Evolutionary conservation across 2,888 invertebrate genomes (phyloP).

Genomic region (Parapristionchus giblindavisi): DNA sequence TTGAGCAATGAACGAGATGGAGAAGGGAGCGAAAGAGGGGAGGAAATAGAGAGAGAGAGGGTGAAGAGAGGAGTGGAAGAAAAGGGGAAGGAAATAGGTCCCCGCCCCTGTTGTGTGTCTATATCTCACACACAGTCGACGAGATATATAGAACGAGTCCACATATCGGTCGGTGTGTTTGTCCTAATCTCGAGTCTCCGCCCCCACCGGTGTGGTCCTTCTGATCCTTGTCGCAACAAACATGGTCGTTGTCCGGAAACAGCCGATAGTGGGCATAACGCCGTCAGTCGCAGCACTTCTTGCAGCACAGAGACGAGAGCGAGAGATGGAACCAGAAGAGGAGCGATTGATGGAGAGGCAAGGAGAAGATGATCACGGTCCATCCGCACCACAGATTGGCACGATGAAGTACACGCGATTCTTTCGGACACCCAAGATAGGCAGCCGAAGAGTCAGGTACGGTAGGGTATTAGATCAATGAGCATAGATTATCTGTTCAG

Average conservation of each 20-base stretch:
- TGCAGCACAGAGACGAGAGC: slow-evolving; percentile 36
- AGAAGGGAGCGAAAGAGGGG: neutral
- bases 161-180: neutral
- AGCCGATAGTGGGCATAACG: slow-evolving; percentile 50
- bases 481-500: slow-evolving; percentile 39
- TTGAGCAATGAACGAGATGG: too few species aligned
- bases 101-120: slow-evolving; percentile 1
- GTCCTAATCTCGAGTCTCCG: neutral
- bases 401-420: slow-evolving; percentile 26
- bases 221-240: too few species aligned
- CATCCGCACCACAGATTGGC: neutral
- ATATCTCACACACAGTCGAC: neutral
- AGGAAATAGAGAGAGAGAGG: slow-evolving; percentile 1
- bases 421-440: slow-evolving; percentile 37
- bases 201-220: too few species aligned
- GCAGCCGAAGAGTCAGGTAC: slow-evolving; percentile 35
- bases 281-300: slow-evolving; percentile 54
- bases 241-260: slow-evolving; percentile 41
- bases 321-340: slow-evolving; percentile 30
- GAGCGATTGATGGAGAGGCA: slow-evolving; percentile 3
- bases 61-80: neutral
- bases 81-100: neutral
- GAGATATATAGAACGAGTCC: neutral
- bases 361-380: neutral
- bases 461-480: too few species aligned